Evolutionary conservation across 2,113 vertebrate genomes (phyloP).

Genomic region (Dromaius novaehollandiae): DNA sequence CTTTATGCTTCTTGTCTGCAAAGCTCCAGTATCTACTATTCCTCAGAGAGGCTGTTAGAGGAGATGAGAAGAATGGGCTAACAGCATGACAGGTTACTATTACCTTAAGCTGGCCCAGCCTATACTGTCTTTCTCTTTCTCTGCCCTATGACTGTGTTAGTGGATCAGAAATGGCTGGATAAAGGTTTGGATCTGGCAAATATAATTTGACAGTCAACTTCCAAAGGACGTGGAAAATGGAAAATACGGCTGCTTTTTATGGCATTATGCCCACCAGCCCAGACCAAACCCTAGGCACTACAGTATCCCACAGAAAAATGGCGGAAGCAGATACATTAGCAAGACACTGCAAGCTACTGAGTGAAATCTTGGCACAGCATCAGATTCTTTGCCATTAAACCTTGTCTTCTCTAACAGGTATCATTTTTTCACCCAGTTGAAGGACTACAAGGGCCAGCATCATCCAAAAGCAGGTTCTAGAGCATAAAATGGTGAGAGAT

Average conservation of each 20-base stretch:
- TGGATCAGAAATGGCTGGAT: slow-evolving; percentile 53
- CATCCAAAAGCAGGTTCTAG: neutral
- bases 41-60: neutral
- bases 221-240: slow-evolving; percentile 69
- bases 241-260: neutral
- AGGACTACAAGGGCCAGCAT: neutral
- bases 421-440: neutral
- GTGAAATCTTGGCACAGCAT: neutral
- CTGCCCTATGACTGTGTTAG: slow-evolving; percentile 63
- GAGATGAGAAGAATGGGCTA: neutral
- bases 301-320: neutral
- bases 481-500: neutral
- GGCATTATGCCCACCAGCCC: no score
- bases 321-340: neutral
- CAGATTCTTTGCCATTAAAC: neutral
- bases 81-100: neutral
- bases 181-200: slow-evolving; percentile 72
- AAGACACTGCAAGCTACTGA: neutral
- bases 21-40: neutral
- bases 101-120: slow-evolving; percentile 71
- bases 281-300: neutral
- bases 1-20: neutral
- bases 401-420: neutral
- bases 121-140: slow-evolving; percentile 66
- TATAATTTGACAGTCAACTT: slow-evolving; percentile 64